Conservation (phyloP, 1,140 invertebrate genomes). For the Saccostrea glomerata region DNA sequence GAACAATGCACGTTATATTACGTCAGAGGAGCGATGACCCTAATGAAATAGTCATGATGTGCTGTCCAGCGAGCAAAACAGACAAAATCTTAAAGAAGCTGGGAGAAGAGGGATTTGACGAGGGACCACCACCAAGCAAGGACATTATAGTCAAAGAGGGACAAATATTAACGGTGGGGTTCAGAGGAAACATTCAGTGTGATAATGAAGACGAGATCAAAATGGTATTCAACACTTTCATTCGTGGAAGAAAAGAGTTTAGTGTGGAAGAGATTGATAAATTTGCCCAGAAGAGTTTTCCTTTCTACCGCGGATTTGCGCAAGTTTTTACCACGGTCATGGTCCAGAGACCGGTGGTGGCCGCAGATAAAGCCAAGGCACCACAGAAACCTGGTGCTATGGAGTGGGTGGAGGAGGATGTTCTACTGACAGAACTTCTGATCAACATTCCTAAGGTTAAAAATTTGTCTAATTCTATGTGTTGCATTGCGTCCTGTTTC, state of each 20-base stretch:
- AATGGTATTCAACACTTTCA: slow-evolving; percentile 63
- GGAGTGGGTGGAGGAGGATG: slow-evolving; percentile 55
- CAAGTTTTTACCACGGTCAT: slow-evolving; percentile 64
- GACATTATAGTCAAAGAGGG: slow-evolving; percentile 69
- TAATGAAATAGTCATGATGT: slow-evolving; percentile 59
- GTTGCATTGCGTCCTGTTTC: too few species aligned
- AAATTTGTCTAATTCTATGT: too few species aligned
- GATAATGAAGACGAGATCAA: neutral
- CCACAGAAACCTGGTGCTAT: slow-evolving; percentile 39
- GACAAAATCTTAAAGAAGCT: slow-evolving; percentile 59
- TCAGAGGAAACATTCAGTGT: slow-evolving; percentile 70
- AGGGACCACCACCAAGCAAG: slow-evolving; percentile 63
- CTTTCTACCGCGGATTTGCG: slow-evolving; percentile 70
- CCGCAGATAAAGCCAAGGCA: slow-evolving; percentile 35
- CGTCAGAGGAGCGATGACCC: slow-evolving; percentile 64
- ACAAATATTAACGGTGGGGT: slow-evolving; percentile 65
- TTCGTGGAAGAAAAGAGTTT: slow-evolving; percentile 57
- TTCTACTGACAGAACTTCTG: slow-evolving; percentile 66
- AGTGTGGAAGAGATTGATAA: slow-evolving; percentile 65
- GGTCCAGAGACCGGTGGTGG: slow-evolving; percentile 42
- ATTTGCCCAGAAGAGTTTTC: slow-evolving; percentile 72
- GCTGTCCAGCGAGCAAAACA: slow-evolving; percentile 45
- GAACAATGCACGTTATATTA: slow-evolving; percentile 59
- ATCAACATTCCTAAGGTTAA: slow-evolving; percentile 70
- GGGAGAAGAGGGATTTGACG: slow-evolving; percentile 65